These are phyloP conservation scores for Drosophila picticornis DNA, from an alignment of 2,888 invertebrate genomes.

Conservation along the genomic window DNA sequence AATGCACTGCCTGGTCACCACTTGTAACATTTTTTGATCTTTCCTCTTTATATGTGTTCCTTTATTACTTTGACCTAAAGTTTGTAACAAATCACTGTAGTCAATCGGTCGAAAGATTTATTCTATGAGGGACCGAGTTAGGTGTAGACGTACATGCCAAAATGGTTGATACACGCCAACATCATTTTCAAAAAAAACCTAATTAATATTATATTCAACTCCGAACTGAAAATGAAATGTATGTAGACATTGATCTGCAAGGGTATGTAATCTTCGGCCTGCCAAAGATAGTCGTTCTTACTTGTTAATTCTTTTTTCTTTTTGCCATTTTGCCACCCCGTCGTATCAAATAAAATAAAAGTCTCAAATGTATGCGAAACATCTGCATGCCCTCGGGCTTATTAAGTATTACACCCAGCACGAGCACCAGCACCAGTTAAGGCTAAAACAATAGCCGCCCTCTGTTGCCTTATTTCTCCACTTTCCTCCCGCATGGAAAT, in stretches of 20 bases:
- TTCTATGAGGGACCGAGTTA: too few species aligned
- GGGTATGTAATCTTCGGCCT: not conserved
- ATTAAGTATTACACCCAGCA: constrained; percentile 53
- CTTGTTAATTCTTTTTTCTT: constrained; percentile 7
- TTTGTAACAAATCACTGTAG: not conserved
- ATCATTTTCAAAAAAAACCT: not conserved
- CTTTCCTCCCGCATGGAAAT: constrained; percentile 29
- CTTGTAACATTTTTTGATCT: constrained; percentile 3
- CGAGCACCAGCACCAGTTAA: constrained; percentile 24
- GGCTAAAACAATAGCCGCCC: constrained; percentile 40
- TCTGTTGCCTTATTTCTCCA: not conserved
- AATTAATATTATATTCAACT: not conserved
- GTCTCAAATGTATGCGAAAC: constrained; percentile 57
- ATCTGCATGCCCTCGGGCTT: constrained; percentile 70
- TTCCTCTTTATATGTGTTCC: not conserved
- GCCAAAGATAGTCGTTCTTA: not conserved
- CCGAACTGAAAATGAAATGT: not conserved
- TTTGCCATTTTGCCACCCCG: constrained; percentile 41
- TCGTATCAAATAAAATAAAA: constrained; percentile 51
- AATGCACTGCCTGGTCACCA: constrained; percentile 20
- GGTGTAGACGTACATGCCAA: not conserved
- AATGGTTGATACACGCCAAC: too few species aligned
- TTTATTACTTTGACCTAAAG: not conserved
- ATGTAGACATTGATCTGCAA: not conserved
- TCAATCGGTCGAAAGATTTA: not conserved